Evolutionary conservation across 2,888 invertebrate genomes (phyloP).

Genomic region (Drosophila sordidapex): DNA sequence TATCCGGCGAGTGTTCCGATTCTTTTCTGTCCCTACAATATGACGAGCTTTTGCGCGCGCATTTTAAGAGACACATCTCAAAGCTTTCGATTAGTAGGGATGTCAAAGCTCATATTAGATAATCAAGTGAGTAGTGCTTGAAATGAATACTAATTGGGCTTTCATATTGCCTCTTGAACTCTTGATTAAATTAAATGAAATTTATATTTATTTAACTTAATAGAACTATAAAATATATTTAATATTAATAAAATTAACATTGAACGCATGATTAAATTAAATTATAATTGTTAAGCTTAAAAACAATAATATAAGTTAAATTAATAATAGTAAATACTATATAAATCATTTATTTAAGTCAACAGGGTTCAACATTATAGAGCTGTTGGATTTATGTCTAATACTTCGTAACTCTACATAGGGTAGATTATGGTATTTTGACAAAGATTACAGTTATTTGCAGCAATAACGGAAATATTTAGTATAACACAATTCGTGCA

Average conservation of each 20-base stretch:
- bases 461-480: neutral
- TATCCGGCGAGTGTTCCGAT: neutral
- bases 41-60: conserved; percentile 14
- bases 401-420: neutral
- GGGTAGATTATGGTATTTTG: neutral
- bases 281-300: neutral
- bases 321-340: neutral
- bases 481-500: neutral
- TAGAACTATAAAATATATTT: neutral
- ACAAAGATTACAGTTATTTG: neutral
- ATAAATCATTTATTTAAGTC: neutral
- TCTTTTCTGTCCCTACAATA: neutral
- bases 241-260: neutral
- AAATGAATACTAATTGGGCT: neutral
- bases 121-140: neutral
- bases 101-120: conserved; percentile 2
- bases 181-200: neutral
- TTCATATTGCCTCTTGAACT: neutral
- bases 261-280: neutral
- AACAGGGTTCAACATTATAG: neutral
- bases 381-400: neutral
- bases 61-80: neutral
- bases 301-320: neutral
- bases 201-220: no score
- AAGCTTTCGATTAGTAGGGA: conserved; percentile 2